These are phyloP conservation scores for Lasius fuliginosus DNA, from an alignment of 2,888 invertebrate species.

Conservation along the genomic window DNA sequence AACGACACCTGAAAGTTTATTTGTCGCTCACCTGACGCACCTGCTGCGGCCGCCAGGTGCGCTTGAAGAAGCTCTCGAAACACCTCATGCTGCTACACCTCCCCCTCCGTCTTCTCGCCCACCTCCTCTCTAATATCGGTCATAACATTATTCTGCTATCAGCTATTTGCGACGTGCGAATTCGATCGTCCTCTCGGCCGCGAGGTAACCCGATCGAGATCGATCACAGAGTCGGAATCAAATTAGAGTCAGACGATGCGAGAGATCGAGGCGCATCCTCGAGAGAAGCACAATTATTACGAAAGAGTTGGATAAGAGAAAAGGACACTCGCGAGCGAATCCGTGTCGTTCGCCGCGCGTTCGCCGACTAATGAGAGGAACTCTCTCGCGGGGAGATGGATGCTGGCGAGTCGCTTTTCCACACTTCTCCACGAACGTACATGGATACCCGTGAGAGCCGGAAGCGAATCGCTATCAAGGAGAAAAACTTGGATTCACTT, in stretches of 20 bases:
- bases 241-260: neutral
- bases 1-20: neutral
- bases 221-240: slow-evolving; percentile 20
- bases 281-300: slow-evolving; percentile 23
- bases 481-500: neutral
- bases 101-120: slow-evolving; percentile 33
- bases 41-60: slow-evolving; percentile 84
- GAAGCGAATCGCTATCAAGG: neutral
- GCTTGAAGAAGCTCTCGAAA: slow-evolving; percentile 83
- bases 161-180: neutral
- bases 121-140: slow-evolving; percentile 8
- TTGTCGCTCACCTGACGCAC: slow-evolving; percentile 67
- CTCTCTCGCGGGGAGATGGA: slow-evolving; percentile 32
- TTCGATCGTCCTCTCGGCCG: slow-evolving; percentile 3
- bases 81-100: slow-evolving; percentile 78
- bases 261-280: neutral
- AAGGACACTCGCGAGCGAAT: neutral
- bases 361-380: slow-evolving; percentile 65
- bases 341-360: slow-evolving; percentile 59
- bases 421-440: neutral
- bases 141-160: slow-evolving; percentile 38
- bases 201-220: slow-evolving; percentile 20
- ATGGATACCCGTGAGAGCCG: neutral
- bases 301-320: neutral
- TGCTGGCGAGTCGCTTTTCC: slow-evolving; percentile 32